These are phyloP conservation scores for Zoanthus sansibaricus DNA, from an alignment of 92 coral and sea anemone species.

Conservation along the genomic window DNA sequence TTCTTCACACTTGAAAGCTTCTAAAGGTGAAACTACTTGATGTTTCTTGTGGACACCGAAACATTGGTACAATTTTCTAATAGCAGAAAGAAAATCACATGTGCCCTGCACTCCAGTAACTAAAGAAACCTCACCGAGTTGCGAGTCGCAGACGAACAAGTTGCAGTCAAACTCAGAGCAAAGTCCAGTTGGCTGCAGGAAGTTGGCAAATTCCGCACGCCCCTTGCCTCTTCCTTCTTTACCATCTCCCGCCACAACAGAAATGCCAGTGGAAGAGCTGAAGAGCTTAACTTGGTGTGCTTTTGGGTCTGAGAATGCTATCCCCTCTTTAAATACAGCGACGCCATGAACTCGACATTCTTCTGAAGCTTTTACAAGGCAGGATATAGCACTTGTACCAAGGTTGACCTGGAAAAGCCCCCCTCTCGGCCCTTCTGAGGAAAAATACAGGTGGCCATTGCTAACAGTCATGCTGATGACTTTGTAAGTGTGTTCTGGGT, in stretches of 20 bases:
- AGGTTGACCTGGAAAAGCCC: conserved; percentile 63
- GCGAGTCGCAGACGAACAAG: conserved; percentile 60
- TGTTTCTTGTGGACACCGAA: conserved; percentile 63
- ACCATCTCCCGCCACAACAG: conserved; percentile 61
- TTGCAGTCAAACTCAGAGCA: conserved; percentile 54
- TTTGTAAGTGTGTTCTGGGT: conserved; percentile 50
- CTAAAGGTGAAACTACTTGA: conserved; percentile 37
- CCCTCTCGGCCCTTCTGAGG: conserved; percentile 63
- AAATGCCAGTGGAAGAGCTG: conserved; percentile 54
- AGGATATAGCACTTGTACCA: conserved; percentile 29
- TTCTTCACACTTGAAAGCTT: conserved; percentile 56
- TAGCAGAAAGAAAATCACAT: conserved; percentile 50
- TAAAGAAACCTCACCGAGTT: conserved; percentile 56
- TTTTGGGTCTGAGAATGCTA: conserved; percentile 63
- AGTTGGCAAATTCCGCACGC: conserved; percentile 46
- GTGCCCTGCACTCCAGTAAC: conserved; percentile 62
- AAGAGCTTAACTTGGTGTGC: conserved; percentile 60
- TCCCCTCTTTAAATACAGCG: conserved; percentile 59
- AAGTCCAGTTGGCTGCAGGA: conserved; percentile 35
- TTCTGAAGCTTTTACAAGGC: conserved; percentile 11
- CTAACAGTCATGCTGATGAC: conserved; percentile 54
- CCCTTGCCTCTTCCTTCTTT: conserved; percentile 47
- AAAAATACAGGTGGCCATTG: conserved; percentile 50
- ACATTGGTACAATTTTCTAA: conserved; percentile 57
- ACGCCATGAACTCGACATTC: conserved; percentile 39